phyloP scores from a whole-genome alignment of 2,888 invertebrate genomes.

The Stenchaetothrips biformis region DNA sequence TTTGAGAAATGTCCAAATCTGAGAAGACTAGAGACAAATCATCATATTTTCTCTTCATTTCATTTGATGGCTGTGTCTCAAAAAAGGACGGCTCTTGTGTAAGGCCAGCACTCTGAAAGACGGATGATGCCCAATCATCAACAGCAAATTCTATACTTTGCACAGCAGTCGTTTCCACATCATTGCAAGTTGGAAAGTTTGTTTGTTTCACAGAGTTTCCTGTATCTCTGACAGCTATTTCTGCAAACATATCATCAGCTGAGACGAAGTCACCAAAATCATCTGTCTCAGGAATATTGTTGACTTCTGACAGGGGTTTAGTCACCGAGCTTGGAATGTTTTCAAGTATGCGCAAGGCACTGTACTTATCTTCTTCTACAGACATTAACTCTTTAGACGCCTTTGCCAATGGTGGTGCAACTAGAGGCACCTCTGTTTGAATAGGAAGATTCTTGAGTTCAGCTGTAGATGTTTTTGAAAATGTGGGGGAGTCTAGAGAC shows the following conservation, averaged over 20 bases:
- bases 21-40: not conserved
- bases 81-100: not conserved
- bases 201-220: not conserved
- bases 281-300: not conserved
- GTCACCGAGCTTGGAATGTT: no score
- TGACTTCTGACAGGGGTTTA: no score
- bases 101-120: not conserved
- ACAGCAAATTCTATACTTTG: not conserved
- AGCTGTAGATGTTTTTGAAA: not conserved
- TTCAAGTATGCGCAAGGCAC: not conserved
- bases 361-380: conserved; percentile 3
- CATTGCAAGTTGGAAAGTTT: not conserved
- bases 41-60: not conserved
- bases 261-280: conserved; percentile 6
- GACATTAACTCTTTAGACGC: not conserved
- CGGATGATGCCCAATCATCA: not conserved
- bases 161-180: not conserved
- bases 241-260: not conserved
- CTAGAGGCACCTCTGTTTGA: not conserved
- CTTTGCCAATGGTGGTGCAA: not conserved
- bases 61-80: not conserved
- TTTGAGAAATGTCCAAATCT: not conserved
- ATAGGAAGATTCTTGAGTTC: not conserved
- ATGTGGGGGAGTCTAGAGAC: not conserved
- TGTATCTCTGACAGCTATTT: conserved; percentile 3